These are phyloP conservation scores for Myiotriccus ornatus DNA, from an alignment of 2,797 vertebrate species.

Conservation along the genomic window DNA sequence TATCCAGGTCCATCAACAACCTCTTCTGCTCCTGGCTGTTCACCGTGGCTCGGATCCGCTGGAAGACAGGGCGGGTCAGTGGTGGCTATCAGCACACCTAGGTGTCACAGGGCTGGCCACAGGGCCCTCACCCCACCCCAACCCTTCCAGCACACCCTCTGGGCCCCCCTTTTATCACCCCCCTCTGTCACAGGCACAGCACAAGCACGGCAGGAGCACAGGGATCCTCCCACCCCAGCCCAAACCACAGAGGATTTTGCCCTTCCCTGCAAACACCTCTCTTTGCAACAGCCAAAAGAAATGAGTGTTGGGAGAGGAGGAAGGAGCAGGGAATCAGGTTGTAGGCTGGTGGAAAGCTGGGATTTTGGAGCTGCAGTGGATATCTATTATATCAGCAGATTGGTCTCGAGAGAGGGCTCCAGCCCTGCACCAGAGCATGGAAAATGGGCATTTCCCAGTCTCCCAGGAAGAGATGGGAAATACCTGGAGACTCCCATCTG, in stretches of 20 bases:
- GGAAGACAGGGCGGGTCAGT: not conserved
- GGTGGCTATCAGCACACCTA: not conserved
- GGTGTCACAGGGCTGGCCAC: not conserved
- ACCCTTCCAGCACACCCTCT: not conserved
- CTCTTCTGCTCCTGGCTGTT: slow-evolving; percentile 97
- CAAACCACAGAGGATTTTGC: not conserved
- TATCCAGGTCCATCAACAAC: slow-evolving; percentile 92
- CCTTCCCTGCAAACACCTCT: not conserved
- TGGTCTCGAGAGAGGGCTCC: not conserved
- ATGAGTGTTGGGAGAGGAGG: not conserved
- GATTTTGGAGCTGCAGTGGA: not conserved
- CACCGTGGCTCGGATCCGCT: slow-evolving; percentile 94
- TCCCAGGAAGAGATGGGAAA: not conserved
- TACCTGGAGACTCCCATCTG: not conserved
- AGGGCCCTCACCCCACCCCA: not conserved
- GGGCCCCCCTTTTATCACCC: not conserved
- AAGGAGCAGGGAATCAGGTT: not conserved
- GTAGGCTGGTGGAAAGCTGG: not conserved
- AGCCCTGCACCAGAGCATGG: not conserved
- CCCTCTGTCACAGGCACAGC: not conserved
- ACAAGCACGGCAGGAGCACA: not conserved
- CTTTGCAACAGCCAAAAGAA: not conserved
- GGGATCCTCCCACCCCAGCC: not conserved
- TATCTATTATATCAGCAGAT: not conserved
- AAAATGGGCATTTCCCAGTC: not conserved